These are phyloP conservation scores for Oreochromis spilurus DNA, from an alignment of 2,113 vertebrate genomes.

Conservation along the genomic window DNA sequence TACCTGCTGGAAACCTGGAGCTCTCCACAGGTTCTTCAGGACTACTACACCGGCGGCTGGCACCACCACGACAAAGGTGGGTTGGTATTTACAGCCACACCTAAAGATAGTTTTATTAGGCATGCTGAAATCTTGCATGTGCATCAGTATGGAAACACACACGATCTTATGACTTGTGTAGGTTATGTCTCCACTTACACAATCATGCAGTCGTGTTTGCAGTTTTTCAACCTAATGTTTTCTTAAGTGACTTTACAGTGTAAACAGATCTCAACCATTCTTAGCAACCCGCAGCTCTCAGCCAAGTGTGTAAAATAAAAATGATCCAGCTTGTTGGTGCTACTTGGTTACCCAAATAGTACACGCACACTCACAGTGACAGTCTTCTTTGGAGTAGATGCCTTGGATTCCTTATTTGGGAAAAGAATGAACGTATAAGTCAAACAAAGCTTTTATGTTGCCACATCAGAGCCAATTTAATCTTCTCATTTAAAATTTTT, in stretches of 20 bases:
- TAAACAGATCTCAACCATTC: neutral
- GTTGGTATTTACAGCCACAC: neutral
- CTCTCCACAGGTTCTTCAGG: slow-evolving; percentile 90
- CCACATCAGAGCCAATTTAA: neutral
- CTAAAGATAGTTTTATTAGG: neutral
- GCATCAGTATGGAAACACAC: neutral
- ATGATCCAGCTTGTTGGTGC: neutral
- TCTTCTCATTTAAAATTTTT: neutral
- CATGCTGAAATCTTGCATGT: neutral
- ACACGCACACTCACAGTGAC: neutral
- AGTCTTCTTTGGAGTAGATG: neutral
- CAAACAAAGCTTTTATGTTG: neutral
- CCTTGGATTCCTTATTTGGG: neutral
- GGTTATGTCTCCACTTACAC: neutral
- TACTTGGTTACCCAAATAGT: neutral
- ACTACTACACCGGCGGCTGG: slow-evolving; percentile 95
- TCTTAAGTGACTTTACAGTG: neutral
- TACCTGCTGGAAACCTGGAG: slow-evolving; percentile 93
- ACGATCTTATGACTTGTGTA: neutral
- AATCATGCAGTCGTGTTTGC: neutral
- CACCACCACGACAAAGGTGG: slow-evolving; percentile 93
- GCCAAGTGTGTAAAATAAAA: neutral
- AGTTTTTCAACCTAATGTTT: neutral
- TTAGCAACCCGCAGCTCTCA: neutral
- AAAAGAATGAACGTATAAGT: neutral